Conservation (phyloP, 2,113 vertebrate species). For the Centropus unirufus region DNA sequence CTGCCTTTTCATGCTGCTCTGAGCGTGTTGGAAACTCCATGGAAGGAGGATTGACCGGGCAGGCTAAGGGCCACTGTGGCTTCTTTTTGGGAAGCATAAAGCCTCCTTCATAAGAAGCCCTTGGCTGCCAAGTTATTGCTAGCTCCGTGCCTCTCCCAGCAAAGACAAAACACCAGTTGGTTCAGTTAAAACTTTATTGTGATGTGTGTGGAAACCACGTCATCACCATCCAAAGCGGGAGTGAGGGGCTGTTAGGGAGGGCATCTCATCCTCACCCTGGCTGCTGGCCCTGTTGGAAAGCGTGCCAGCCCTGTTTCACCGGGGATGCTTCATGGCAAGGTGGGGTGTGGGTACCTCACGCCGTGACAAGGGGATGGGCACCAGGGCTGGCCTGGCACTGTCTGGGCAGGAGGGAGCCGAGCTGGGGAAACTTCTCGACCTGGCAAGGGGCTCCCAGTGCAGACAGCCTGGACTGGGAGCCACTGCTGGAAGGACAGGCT, state of each 20-base stretch:
- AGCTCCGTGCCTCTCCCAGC: neutral
- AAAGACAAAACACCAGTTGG: neutral
- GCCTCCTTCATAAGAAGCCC: neutral
- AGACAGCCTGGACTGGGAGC: neutral
- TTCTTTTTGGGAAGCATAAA: neutral
- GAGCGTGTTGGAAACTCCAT: neutral
- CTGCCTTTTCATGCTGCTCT: neutral
- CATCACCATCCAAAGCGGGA: neutral
- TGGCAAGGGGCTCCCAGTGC: neutral
- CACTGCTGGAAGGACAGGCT: neutral
- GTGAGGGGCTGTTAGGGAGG: neutral
- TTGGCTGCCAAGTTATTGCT: neutral
- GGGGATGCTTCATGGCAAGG: rapidly evolving
- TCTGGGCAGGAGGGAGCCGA: neutral
- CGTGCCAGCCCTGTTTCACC: rapidly evolving
- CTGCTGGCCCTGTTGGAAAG: rapidly evolving
- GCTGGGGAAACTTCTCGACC: neutral
- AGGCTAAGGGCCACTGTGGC: neutral
- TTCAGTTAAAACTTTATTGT: neutral
- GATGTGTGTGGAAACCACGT: neutral
- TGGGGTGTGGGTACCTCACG: neutral
- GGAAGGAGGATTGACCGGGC: neutral
- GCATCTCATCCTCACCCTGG: neutral
- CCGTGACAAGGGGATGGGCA: rapidly evolving
- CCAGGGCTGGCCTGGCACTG: neutral